Evolutionary conservation across 2,888 invertebrate species (phyloP).

Genomic region (Athalia circularis): DNA sequence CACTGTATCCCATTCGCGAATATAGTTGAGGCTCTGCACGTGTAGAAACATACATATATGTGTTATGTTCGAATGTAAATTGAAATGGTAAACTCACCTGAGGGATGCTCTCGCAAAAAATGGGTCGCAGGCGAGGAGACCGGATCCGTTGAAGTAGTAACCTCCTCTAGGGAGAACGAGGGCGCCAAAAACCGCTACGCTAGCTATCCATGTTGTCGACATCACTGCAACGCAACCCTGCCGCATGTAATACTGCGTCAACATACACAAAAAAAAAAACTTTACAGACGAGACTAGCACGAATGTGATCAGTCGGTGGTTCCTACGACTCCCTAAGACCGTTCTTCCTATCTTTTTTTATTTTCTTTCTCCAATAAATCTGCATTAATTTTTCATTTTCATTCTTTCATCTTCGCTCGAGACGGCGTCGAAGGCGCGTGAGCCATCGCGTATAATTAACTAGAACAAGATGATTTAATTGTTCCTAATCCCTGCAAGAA

Average conservation of each 20-base stretch:
- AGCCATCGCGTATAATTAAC: neutral
- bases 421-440: neutral
- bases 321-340: neutral
- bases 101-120: slow-evolving; percentile 86
- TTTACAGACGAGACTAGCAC: slow-evolving; percentile 16
- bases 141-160: slow-evolving; percentile 91
- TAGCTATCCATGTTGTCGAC: slow-evolving; percentile 90
- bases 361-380: neutral
- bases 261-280: slow-evolving; percentile 57
- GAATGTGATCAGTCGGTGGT: neutral
- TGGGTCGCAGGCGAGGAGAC: slow-evolving; percentile 91
- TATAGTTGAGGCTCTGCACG: neutral
- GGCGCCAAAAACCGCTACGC: slow-evolving; percentile 87
- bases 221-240: slow-evolving; percentile 92
- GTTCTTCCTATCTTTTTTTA: neutral
- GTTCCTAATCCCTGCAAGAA: neutral
- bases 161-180: slow-evolving; percentile 90
- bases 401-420: neutral
- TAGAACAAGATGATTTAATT: slow-evolving; percentile 3
- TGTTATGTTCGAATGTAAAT: neutral
- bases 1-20: neutral
- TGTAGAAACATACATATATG: too few relatives aligned
- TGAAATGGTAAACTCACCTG: slow-evolving; percentile 71
- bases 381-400: too few relatives aligned
- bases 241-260: slow-evolving; percentile 73